Conservation (phyloP, 92 coral and sea anemone genomes). For the Zoanthus sociatus region DNA sequence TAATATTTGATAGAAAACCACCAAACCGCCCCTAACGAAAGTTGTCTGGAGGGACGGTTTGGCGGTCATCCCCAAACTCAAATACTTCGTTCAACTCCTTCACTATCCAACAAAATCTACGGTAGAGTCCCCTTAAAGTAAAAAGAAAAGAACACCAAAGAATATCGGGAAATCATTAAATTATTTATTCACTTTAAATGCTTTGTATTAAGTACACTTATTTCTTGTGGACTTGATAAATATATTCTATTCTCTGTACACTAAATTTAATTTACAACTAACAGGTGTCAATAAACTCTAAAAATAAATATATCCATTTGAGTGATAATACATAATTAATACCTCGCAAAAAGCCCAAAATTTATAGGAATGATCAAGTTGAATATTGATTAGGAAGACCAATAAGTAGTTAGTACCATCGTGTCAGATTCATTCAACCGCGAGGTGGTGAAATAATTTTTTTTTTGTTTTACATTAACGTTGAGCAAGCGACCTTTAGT, state of each 20-base stretch:
- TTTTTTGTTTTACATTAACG: too few relatives aligned
- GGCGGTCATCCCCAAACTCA: too few relatives aligned
- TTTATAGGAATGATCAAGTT: neutral
- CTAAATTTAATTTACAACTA: constrained; percentile 46
- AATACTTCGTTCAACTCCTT: too few relatives aligned
- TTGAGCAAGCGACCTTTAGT: neutral
- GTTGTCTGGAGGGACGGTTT: too few relatives aligned
- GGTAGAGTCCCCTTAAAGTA: too few relatives aligned
- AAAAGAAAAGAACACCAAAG: neutral
- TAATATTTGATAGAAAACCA: too few relatives aligned
- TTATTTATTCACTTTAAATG: constrained; percentile 30
- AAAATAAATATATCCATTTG: constrained; percentile 50
- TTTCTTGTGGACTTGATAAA: constrained; percentile 40
- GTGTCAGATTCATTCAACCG: neutral
- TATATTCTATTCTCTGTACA: constrained; percentile 51
- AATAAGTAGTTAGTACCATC: neutral
- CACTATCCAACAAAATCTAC: too few relatives aligned
- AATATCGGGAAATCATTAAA: neutral
- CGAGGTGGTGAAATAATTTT: neutral
- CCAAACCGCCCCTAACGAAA: too few relatives aligned
- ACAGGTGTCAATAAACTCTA: constrained; percentile 29
- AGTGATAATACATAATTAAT: neutral
- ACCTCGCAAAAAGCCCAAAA: constrained; percentile 26
- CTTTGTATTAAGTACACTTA: neutral
- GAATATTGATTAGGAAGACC: neutral